Percentiles rank a stretch among this genome's conserved stretches.
phyloP scores from a whole-genome alignment of 2,888 invertebrate species.

The Onthophagus sagittarius region DNA sequence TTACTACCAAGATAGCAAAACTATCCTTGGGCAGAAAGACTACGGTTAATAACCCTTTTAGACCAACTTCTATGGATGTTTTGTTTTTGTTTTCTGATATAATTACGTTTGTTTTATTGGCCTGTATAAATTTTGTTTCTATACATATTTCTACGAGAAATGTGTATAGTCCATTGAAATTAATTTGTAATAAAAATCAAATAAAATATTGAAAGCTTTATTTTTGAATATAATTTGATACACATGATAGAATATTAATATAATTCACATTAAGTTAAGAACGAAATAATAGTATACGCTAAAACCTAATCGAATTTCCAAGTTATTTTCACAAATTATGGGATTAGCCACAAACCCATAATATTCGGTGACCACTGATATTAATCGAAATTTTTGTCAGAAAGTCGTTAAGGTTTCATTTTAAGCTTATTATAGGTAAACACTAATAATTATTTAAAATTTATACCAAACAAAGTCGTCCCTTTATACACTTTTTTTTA shows the following conservation, averaged over 20 bases:
- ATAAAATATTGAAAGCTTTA: constrained; percentile 38
- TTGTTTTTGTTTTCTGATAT: too few species aligned
- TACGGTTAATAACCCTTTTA: too few species aligned
- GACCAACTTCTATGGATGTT: too few species aligned
- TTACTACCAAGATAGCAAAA: too few species aligned
- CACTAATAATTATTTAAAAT: constrained; percentile 23
- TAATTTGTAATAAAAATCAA: neutral
- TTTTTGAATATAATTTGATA: constrained; percentile 42
- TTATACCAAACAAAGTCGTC: constrained; percentile 24
- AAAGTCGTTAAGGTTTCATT: neutral
- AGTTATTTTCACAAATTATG: constrained; percentile 10
- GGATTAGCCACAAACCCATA: constrained; percentile 42
- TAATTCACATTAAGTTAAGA: constrained; percentile 46
- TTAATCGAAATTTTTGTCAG: neutral
- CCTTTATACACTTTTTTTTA: constrained; percentile 23
- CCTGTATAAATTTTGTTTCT: too few species aligned
- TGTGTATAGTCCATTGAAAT: too few species aligned
- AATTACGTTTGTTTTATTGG: too few species aligned
- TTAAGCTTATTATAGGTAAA: constrained; percentile 22
- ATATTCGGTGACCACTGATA: constrained; percentile 21
- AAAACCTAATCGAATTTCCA: constrained; percentile 18
- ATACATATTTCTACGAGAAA: too few species aligned
- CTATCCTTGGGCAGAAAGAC: too few species aligned
- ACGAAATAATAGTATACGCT: constrained; percentile 30
- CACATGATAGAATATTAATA: constrained; percentile 42